Base-by-base conservation (phyloP, 2,797 vertebrate species). In the Echiichthys vipera region DNA sequence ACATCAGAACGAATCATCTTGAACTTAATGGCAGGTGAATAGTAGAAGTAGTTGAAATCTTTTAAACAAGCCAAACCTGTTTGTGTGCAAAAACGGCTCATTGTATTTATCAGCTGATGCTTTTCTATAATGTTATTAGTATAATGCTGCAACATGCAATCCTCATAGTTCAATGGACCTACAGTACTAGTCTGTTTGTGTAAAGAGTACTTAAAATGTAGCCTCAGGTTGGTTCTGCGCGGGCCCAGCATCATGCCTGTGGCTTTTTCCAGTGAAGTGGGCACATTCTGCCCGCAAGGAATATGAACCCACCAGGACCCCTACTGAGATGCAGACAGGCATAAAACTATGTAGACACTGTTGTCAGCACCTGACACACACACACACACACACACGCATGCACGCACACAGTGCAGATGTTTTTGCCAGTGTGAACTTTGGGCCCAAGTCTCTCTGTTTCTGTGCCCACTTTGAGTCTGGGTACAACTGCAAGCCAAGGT, bases 321-420 rank as follows among this genome's bases (percentile, higher is more conserved):
- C 72, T 32, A 2, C 50, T 36, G n/a, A 74, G 71, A 79, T 22
- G 74, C 49, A 87, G 74, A 85, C 53, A 47, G 36, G 36, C 39
- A 74, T 87, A 77, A 78, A 90, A 71, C 59, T 78, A 42, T 66
- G 59, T 18, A 84, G 82, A 87, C 67, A 58, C 71, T 61, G 55
- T 55, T 57, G 83, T 87, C 88, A 88, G 84, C 83, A 84, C 54
- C 70, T 71, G 6, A 53, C 32, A 40, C 47, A 50, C 73, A 20
- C 55, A 50, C 42, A 29, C 42, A 50, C 49, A 14, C 46, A 62
- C 50, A 36, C 59, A 42, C 51, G 39, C 70, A 59, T 36, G 42
- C 30, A 34, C 34, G 61, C 54, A 49, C 37, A 63, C 47, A 67
- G 5, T 30, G 15, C 57, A 50, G 13, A 55, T 64, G 42, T 68